Conservation (phyloP, 2,113 vertebrate genomes). For the Brachypodius melanocephalos region DNA sequence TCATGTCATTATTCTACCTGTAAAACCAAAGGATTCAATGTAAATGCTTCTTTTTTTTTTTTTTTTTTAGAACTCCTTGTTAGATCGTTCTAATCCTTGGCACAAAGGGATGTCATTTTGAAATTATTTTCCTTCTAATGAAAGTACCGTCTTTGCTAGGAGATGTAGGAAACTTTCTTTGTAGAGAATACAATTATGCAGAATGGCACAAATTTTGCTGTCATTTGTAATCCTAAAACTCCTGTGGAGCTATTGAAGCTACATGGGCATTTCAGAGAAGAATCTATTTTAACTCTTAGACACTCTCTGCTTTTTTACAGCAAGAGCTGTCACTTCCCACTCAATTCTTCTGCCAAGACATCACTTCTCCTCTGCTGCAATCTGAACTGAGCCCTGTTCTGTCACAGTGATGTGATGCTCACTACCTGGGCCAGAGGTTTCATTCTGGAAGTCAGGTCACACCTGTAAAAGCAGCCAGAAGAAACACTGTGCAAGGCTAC, state of each 20-base stretch:
- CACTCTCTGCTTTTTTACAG: constrained; percentile 16
- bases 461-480: not conserved
- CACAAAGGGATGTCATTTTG: constrained; percentile 18
- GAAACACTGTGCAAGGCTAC: not conserved
- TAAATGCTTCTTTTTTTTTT: constrained; percentile 35
- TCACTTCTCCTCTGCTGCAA: not conserved
- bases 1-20: constrained; percentile 14
- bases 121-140: constrained; percentile 54
- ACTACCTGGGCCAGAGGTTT: not conserved
- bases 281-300: constrained; percentile 43
- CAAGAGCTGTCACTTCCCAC: constrained; percentile 60
- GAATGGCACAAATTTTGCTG: constrained; percentile 60
- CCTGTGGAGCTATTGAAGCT: constrained; percentile 45
- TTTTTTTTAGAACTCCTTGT: constrained; percentile 41
- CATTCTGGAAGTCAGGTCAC: not conserved
- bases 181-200: constrained; percentile 45
- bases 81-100: constrained; percentile 57
- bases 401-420: not conserved
- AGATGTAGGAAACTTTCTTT: constrained; percentile 34
- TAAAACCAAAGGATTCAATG: constrained; percentile 43
- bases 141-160: not conserved
- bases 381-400: not conserved
- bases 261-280: constrained; percentile 35
- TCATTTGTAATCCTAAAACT: constrained; percentile 57
- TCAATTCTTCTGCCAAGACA: constrained; percentile 30